Evolutionary conservation across 2,888 invertebrate genomes (phyloP).

Genomic region (Watsonalla cultraria): DNA sequence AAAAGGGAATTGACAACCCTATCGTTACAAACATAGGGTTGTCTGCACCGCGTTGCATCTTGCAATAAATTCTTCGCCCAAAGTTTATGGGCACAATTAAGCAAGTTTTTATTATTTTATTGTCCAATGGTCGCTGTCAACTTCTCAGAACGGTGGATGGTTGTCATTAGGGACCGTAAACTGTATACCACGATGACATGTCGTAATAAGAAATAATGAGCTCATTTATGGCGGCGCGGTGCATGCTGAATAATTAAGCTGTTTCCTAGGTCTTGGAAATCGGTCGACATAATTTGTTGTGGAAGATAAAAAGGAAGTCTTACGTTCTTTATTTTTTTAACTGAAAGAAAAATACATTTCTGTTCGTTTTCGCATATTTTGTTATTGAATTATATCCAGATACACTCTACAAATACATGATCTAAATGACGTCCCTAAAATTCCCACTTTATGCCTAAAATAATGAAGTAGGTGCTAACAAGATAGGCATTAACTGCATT

Average conservation of each 20-base stretch:
- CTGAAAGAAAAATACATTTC: too few species aligned
- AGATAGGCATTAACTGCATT: too few species aligned
- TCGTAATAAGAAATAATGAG: constrained; percentile 65
- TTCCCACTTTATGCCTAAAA: too few species aligned
- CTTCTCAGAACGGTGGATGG: constrained; percentile 60
- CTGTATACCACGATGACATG: constrained; percentile 66
- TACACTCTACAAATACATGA: too few species aligned
- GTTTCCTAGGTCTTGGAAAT: background rate
- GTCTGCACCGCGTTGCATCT: background rate
- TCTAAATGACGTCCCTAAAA: too few species aligned
- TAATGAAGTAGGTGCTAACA: too few species aligned
- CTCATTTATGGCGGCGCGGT: constrained; percentile 40
- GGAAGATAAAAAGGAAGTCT: too few species aligned
- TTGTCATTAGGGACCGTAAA: constrained; percentile 72
- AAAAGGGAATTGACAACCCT: constrained; percentile 7
- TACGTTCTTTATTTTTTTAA: too few species aligned
- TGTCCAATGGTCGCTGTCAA: constrained; percentile 56
- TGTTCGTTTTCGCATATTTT: too few species aligned
- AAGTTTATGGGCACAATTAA: constrained; percentile 64
- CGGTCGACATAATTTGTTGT: too few species aligned
- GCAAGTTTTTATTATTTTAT: constrained; percentile 68
- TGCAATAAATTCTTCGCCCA: constrained; percentile 35
- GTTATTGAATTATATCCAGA: too few species aligned
- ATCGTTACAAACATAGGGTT: constrained; percentile 3
- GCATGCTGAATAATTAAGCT: constrained; percentile 9